Evolutionary conservation across 2,797 vertebrate species (phyloP).

Genomic region (Microtus agrestis): DNA sequence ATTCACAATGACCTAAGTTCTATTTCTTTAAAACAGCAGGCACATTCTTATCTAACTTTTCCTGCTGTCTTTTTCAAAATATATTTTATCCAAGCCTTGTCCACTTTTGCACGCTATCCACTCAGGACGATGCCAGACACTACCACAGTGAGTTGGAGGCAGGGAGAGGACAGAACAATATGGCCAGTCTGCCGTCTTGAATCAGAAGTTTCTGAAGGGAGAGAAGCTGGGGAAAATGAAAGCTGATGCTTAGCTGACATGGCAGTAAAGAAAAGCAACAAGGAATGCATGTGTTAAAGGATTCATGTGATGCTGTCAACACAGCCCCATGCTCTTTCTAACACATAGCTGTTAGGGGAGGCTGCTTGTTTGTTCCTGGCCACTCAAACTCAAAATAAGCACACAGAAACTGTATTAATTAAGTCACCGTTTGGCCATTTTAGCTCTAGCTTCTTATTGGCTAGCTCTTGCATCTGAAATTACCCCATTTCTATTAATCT

Average conservation of each 20-base stretch:
- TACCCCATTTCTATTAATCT: too few species aligned
- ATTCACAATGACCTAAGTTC: background rate
- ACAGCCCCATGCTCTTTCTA: background rate
- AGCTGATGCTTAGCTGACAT: slow-evolving; percentile 8
- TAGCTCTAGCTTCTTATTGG: too few species aligned
- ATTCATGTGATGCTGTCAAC: background rate
- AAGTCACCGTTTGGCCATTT: too few species aligned
- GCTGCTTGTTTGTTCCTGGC: rapidly evolving
- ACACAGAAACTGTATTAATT: too few species aligned
- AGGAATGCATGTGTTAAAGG: background rate
- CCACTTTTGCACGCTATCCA: background rate
- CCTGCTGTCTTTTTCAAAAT: background rate
- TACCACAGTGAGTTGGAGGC: background rate
- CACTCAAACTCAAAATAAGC: too few species aligned
- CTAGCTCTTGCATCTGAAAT: too few species aligned
- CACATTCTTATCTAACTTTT: background rate
- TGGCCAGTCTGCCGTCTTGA: background rate
- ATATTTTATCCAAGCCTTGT: background rate
- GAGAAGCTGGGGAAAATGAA: slow-evolving; percentile 13
- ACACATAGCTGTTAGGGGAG: too few species aligned
- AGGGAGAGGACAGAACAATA: background rate
- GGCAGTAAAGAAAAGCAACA: slow-evolving; percentile 41
- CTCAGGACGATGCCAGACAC: background rate
- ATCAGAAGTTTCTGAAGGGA: slow-evolving; percentile 9
- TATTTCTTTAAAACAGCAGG: background rate